Evolutionary conservation across 2,113 vertebrate species (phyloP), one percentile per base, ranked within the genome.

Genomic region (Planiliza haematocheilus): DNA sequence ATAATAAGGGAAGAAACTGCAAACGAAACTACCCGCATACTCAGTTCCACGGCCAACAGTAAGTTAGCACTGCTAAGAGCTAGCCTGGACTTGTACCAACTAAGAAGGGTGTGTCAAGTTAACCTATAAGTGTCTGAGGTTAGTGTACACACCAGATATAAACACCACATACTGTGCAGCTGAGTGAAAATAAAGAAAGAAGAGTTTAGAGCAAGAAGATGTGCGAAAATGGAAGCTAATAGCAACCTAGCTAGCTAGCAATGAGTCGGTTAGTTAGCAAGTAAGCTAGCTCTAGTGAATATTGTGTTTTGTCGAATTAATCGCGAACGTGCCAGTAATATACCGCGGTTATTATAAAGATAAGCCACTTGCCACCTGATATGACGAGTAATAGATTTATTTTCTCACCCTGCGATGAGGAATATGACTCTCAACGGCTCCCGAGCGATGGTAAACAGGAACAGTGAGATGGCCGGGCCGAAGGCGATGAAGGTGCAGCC

Each of bases 401-500:
- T 7, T 34, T 41, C 93, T 92, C 72, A 95, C 95, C 95, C 94
- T 9, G 94, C 92, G 43, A 95, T 95, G 60, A 95, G 94, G 82
- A 95, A 94, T 60, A 95, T 94, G 58, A 95, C 88, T 69, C 94
- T 78, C 24, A 95, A 79, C 50, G 95, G 93, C 21, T 95, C 94
- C 30, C 90, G 82, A 72, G 94, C 93, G 76, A 95, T 91, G 61
- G 94, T 95, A 74, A 95, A 93, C 76, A 95, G 49, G 89, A 95
- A 95, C 66, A 95, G 88, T 2, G 94, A 79, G 45, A 94, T 82
- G 20, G 94, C 95, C 0, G 95, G 94, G 74, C 95, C 94, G 80
- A 95, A 95, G 17, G 95, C 94, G 66, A 95, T 94, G 75, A 94
- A 95, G 41, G 94, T 92, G 78, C 94, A 95, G 69, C 94, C 95